Percentiles rank a stretch among this genome's conserved stretches.
These are phyloP conservation scores for Hylyphantes graminicola DNA, from an alignment of 1,140 invertebrate genomes.

Conservation along the genomic window DNA sequence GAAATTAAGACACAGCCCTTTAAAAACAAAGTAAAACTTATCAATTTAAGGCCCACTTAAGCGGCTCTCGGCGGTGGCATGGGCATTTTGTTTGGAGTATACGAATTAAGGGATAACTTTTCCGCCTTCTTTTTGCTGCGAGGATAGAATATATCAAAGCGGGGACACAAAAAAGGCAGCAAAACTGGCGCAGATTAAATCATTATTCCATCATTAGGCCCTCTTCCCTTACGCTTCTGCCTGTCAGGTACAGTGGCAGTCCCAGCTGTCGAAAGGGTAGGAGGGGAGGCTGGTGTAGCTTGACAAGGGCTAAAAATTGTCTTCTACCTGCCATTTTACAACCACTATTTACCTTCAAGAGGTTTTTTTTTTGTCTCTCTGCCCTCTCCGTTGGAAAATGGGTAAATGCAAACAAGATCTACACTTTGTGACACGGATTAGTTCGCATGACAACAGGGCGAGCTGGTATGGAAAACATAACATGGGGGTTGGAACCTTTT, in stretches of 20 bases:
- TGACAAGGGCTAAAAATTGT: slow-evolving; percentile 56
- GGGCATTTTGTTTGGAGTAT: slow-evolving; percentile 49
- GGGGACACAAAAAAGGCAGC: slow-evolving; percentile 9
- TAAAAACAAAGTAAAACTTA: slow-evolving; percentile 25
- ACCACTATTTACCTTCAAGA: slow-evolving; percentile 53
- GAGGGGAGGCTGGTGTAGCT: slow-evolving; percentile 22
- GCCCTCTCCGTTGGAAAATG: slow-evolving; percentile 6
- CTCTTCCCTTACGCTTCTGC: slow-evolving; percentile 49
- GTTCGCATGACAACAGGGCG: slow-evolving; percentile 8
- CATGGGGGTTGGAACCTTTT: background rate
- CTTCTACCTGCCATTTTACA: slow-evolving; percentile 58
- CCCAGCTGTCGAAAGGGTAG: slow-evolving; percentile 54
- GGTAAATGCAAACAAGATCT: slow-evolving; percentile 33
- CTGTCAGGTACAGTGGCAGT: slow-evolving; percentile 54
- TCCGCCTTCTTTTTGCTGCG: background rate
- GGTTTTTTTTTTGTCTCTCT: slow-evolving; percentile 28
- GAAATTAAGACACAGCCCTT: too few species aligned
- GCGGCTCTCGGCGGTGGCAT: slow-evolving; percentile 10
- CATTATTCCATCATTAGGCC: slow-evolving; percentile 59
- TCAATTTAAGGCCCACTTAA: slow-evolving; percentile 25
- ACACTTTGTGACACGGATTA: slow-evolving; percentile 57
- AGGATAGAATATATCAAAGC: slow-evolving; percentile 23
- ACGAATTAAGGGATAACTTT: slow-evolving; percentile 56
- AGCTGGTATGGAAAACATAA: slow-evolving; percentile 18
- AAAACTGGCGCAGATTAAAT: slow-evolving; percentile 59